Evolutionary conservation across 2,888 invertebrate genomes (phyloP).

Genomic region (Anarsia innoxiella): DNA sequence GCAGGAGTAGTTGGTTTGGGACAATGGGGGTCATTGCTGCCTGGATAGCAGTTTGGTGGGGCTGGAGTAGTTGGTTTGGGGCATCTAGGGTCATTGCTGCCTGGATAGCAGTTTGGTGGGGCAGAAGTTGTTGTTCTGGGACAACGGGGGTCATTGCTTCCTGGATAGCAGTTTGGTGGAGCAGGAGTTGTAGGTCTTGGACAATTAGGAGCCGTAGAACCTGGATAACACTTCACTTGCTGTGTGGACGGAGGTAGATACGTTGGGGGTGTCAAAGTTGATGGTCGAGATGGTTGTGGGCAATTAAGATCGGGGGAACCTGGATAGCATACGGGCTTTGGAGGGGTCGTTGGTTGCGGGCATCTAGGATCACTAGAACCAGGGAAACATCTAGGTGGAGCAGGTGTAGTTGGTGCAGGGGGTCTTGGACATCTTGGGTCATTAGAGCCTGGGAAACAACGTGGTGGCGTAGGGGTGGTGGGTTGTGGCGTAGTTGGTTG

Average conservation of each 20-base stretch:
- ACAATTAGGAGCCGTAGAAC: constrained; percentile 24
- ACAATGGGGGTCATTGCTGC: constrained; percentile 29
- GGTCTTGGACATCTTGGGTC: constrained; percentile 25
- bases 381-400: constrained; percentile 18
- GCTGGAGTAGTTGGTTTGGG: constrained; percentile 14
- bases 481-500: constrained; percentile 15
- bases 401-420: constrained; percentile 15
- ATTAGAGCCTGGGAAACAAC: constrained; percentile 26
- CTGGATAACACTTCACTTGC: constrained; percentile 17
- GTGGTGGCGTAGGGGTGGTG: constrained; percentile 24
- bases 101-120: constrained; percentile 18
- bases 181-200: constrained; percentile 18
- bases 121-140: constrained; percentile 23
- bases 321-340: constrained; percentile 13
- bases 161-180: constrained; percentile 16
- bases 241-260: constrained; percentile 22
- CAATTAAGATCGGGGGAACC: constrained; percentile 40
- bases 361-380: constrained; percentile 14
- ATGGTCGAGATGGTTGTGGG: constrained; percentile 24
- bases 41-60: constrained; percentile 28
- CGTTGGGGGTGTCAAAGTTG: constrained; percentile 18
- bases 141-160: constrained; percentile 25
- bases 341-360: constrained; percentile 14
- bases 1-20: constrained; percentile 24
- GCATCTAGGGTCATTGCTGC: constrained; percentile 13